Percentiles rank a stretch among this genome's conserved stretches.
phyloP scores from a whole-genome alignment of 2,113 vertebrate genomes.

The Atractosteus spatula region DNA sequence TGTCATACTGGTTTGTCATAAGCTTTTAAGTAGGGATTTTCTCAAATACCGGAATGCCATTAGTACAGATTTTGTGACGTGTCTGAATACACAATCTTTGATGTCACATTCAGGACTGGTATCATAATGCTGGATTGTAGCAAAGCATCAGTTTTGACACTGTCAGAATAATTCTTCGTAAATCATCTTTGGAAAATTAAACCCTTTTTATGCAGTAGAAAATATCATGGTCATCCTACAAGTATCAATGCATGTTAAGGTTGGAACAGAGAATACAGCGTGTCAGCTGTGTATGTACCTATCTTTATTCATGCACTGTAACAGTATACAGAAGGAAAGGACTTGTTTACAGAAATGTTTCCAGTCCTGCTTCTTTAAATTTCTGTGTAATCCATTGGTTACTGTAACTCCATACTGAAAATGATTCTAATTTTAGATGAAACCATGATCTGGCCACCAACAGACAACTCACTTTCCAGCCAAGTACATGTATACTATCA shows the following conservation, averaged over 20 bases:
- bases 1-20: conserved; percentile 58
- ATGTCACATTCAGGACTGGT: conserved; percentile 61
- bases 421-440: conserved; percentile 28
- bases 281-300: not conserved
- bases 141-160: conserved; percentile 59
- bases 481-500: not conserved
- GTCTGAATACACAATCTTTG: conserved; percentile 51
- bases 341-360: conserved; percentile 16
- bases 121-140: conserved; percentile 58
- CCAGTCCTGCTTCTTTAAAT: conserved; percentile 21
- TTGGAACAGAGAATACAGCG: conserved; percentile 18
- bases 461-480: not conserved
- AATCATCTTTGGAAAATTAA: conserved; percentile 57
- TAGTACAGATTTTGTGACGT: conserved; percentile 57
- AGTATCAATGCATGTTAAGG: not conserved
- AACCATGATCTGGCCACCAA: conserved; percentile 13
- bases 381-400: conserved; percentile 23
- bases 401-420: conserved; percentile 17
- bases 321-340: conserved; percentile 5
- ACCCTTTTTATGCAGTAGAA: conserved; percentile 50
- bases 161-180: conserved; percentile 50
- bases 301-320: conserved; percentile 5
- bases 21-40: conserved; percentile 71
- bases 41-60: conserved; percentile 65
- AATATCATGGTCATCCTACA: conserved; percentile 21